phyloP scores from a whole-genome alignment of 1,140 invertebrate species.

The Teleopsis dalmanni region DNA sequence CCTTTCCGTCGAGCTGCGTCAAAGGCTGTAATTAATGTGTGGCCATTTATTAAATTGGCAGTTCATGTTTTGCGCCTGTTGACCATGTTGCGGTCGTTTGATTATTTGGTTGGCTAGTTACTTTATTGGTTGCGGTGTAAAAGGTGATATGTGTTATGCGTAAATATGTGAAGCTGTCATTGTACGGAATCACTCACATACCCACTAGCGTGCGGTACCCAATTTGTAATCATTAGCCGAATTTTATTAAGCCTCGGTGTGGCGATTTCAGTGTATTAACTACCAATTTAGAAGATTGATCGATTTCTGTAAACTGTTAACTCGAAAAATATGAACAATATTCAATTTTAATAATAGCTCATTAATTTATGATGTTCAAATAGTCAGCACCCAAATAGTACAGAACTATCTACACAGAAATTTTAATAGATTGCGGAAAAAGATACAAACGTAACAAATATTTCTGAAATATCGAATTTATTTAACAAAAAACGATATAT shows the following conservation, averaged over 20 bases:
- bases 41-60: conserved; percentile 44
- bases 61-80: conserved; percentile 20
- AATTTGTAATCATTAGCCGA: conserved; percentile 43
- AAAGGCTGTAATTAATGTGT: conserved; percentile 34
- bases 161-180: not conserved
- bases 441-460: too few species aligned
- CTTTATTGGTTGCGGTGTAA: not conserved
- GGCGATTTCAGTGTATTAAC: conserved; percentile 38
- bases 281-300: conserved; percentile 33
- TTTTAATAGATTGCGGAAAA: too few species aligned
- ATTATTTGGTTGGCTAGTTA: not conserved
- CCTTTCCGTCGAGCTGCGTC: not conserved
- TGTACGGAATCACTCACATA: not conserved
- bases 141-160: not conserved
- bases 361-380: too few species aligned
- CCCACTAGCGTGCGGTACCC: conserved; percentile 13
- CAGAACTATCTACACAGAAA: too few species aligned
- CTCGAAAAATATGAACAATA: too few species aligned
- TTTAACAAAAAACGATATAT: too few species aligned
- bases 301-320: conserved; percentile 11
- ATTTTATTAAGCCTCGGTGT: conserved; percentile 30
- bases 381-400: too few species aligned
- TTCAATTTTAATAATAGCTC: too few species aligned
- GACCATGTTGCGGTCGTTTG: too few species aligned
- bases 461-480: too few species aligned